Evolutionary conservation across 92 coral and sea anemone species (phyloP).

Genomic region (Metridium senile): DNA sequence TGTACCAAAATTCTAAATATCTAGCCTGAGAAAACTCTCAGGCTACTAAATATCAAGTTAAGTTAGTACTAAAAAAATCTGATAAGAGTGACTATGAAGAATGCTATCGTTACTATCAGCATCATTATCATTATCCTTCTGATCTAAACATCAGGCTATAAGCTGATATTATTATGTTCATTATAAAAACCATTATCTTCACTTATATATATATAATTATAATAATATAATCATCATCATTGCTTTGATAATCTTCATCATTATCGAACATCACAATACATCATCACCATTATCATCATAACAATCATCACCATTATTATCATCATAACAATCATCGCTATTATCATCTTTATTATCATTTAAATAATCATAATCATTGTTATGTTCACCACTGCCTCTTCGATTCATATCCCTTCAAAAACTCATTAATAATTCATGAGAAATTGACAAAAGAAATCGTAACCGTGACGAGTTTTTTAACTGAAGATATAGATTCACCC

Average conservation of each 20-base stretch:
- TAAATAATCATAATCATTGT: neutral
- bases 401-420: too few relatives aligned
- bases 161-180: neutral
- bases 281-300: neutral
- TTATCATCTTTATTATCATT: neutral
- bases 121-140: neutral
- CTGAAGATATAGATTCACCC: too few relatives aligned
- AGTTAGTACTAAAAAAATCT: neutral
- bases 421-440: too few relatives aligned
- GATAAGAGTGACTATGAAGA: neutral
- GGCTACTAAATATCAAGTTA: neutral
- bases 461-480: too few relatives aligned
- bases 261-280: neutral
- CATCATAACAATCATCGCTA: neutral
- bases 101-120: neutral
- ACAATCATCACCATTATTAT: neutral
- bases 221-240: neutral
- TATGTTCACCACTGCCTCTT: neutral
- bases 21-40: too few relatives aligned
- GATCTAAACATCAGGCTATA: neutral
- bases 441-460: too few relatives aligned
- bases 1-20: too few relatives aligned
- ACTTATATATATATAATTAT: neutral
- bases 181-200: neutral
- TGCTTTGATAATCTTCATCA: neutral